Base-by-base conservation (phyloP, 2,797 vertebrate genomes). In the Vespertilio murinus region DNA sequence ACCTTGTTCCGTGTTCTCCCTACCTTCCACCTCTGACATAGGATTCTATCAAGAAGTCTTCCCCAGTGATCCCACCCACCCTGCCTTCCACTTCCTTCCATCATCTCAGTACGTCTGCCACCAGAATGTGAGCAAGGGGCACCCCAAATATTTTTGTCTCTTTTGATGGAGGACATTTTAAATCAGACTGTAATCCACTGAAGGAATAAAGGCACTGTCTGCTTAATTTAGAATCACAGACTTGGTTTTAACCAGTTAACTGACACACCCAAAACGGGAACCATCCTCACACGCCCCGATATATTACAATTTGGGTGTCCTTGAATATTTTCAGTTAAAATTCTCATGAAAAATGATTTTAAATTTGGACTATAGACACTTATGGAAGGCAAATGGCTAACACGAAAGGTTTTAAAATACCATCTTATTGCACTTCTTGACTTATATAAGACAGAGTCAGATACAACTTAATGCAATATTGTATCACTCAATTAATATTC, bases 401-500 rank as follows among this genome's bases (percentile, higher is more conserved):
- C 73, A 71, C 3, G 13, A 56, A 80, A 93, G 4, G 4, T 40
- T 89, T 81, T 75, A 38, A 91, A 86, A 88, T 67, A 47, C 30
- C 28, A 91, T 64, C 14, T 59, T 70, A 49, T 45, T 73, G 74
- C 49, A 81, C 7, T 64, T 67, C n/a, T 91, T 78, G 8, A 74
- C 10, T 70, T 56, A 35, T 20, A 49, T 73, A 81, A 65, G 25
- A 40, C 38, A 54, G 13, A 47, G 7, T 96, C 33, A 92, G 28
- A 47, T 45, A 77, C 30, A 89, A 84, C 52, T 75, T 73, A 79
- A 71, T 49, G 69, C 0, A n/a, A 54, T 35, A 67, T 64, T 8
- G 14, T 17, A 54, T 85, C 20, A 95, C 30, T 45, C 20, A 77
- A 69, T 49, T 49, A 91, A 86, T 94, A 83, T 80, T 94, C 28